phyloP scores from a whole-genome alignment of 2,113 vertebrate species.

The Phrynosoma platyrhinos region DNA sequence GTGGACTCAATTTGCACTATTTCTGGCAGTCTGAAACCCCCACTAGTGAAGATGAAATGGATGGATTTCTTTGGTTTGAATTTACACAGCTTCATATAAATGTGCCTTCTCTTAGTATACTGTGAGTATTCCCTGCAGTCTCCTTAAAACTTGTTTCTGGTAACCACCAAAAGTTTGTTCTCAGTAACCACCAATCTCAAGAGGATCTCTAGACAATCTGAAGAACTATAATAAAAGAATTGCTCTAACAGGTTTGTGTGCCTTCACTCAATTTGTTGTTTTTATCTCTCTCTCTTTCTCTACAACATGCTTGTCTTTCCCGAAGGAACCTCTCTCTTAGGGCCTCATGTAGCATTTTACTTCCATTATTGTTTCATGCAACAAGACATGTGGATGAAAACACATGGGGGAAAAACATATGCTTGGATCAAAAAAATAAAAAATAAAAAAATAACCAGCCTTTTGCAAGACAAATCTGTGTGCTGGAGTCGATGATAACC shows the following conservation, averaged over 20 bases:
- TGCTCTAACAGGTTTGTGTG: neutral
- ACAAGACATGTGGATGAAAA: conserved; percentile 25
- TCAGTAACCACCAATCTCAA: conserved; percentile 32
- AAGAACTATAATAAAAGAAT: conserved; percentile 26
- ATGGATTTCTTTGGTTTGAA: neutral
- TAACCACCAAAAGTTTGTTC: conserved; percentile 32
- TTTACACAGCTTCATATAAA: neutral
- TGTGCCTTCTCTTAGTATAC: neutral
- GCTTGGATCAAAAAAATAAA: neutral
- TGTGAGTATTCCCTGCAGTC: neutral
- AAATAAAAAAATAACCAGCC: neutral
- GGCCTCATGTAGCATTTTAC: conserved; percentile 9
- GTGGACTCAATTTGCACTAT: no score
- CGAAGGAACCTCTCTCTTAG: conserved; percentile 21
- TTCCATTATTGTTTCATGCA: conserved; percentile 35
- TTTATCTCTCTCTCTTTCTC: conserved; percentile 14
- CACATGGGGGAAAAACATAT: conserved; percentile 11
- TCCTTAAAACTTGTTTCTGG: conserved; percentile 30
- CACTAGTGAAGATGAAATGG: conserved; percentile 8
- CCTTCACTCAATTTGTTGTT: conserved; percentile 23
- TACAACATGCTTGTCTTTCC: conserved; percentile 16
- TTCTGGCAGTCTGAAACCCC: no score
- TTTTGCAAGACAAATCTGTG: neutral
- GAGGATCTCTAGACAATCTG: conserved; percentile 5
- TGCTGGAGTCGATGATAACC: neutral